Percentiles rank a stretch among this genome's conserved stretches.
phyloP scores from a whole-genome alignment of 2,113 vertebrate genomes.

The Pangasianodon hypophthalmus region DNA sequence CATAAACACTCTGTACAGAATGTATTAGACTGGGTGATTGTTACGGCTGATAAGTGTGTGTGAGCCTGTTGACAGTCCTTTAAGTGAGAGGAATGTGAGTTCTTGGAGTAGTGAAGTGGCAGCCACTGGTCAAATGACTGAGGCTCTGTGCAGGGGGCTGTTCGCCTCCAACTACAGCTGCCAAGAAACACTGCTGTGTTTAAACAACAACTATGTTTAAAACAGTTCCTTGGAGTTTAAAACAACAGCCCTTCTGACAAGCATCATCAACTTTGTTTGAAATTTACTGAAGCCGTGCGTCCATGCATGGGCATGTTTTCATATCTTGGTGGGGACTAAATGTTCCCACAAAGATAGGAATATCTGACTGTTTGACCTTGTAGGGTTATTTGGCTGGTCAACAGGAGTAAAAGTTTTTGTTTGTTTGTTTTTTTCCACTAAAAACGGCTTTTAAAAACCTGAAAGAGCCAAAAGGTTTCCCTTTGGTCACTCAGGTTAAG shows the following conservation, averaged over 20 bases:
- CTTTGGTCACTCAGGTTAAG: background rate
- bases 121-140: slow-evolving; percentile 58
- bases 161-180: slow-evolving; percentile 59
- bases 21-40: background rate
- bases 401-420: background rate
- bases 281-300: slow-evolving; percentile 24
- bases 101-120: slow-evolving; percentile 63
- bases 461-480: background rate
- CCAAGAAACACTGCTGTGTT: slow-evolving; percentile 61
- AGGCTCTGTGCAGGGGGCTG: slow-evolving; percentile 63
- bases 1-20: background rate
- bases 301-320: background rate
- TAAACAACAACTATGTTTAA: slow-evolving; percentile 13
- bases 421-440: no score
- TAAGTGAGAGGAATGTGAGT: slow-evolving; percentile 69
- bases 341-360: background rate
- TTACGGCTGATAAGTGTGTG: background rate
- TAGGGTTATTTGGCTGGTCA: background rate
- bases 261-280: slow-evolving; percentile 35
- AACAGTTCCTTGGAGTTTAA: slow-evolving; percentile 54
- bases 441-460: background rate
- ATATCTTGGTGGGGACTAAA: background rate
- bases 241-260: slow-evolving; percentile 62
- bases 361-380: background rate
- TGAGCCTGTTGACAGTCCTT: slow-evolving; percentile 14